A percentile compares a stretch with the other conserved stretches of the same genome.
Conservation (phyloP, 2,888 invertebrate genomes). For the Hedya salicella region DNA sequence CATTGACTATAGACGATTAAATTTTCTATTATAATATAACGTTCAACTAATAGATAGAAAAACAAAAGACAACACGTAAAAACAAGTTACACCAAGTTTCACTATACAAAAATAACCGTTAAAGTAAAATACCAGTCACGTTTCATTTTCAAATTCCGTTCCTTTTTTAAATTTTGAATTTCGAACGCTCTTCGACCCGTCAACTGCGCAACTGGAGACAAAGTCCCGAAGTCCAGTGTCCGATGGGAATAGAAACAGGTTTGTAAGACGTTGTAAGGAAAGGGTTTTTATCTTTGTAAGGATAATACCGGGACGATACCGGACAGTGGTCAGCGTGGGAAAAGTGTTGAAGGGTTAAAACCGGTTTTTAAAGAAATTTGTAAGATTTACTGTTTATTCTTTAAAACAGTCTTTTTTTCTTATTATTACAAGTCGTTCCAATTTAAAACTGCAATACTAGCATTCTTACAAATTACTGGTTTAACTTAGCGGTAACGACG, state of each 20-base stretch:
- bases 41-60: too few species aligned
- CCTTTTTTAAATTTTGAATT: background rate
- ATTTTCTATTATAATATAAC: too few species aligned
- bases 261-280: constrained; percentile 53
- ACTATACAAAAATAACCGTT: background rate
- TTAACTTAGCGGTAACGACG: too few species aligned
- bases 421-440: too few species aligned
- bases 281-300: constrained; percentile 56
- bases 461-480: too few species aligned
- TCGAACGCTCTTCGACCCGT: constrained; percentile 45
- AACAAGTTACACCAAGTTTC: background rate
- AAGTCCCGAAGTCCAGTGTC: constrained; percentile 50
- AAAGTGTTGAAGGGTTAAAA: constrained; percentile 44
- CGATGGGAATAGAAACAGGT: constrained; percentile 65
- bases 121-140: background rate
- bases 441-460: too few species aligned
- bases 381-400: background rate
- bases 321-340: constrained; percentile 47
- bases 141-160: background rate
- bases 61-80: background rate
- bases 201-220: constrained; percentile 53
- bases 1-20: too few species aligned
- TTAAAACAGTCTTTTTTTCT: too few species aligned
- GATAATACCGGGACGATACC: constrained; percentile 49
- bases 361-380: constrained; percentile 47